Base-by-base conservation (phyloP, 2,797 vertebrate genomes). In the Tarsius wallacei region DNA sequence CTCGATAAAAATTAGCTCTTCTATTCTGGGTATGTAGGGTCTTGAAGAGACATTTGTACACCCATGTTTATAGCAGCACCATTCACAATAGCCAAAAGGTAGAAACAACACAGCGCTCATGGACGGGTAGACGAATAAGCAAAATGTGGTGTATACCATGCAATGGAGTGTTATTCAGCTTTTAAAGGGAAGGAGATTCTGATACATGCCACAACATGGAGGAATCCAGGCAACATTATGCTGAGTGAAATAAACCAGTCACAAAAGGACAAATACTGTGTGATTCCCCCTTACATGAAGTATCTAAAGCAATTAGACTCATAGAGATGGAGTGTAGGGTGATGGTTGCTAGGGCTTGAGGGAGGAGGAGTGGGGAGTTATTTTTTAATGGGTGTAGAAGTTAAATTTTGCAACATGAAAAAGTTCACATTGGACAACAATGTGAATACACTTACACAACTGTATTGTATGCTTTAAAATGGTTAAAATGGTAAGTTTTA, bases 61-160 rank as follows among this genome's bases (percentile, higher is more conserved):
- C 21, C 87, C 0, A 0, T 61, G 36, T 68, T 28, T 17, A 26
- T 8, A 49, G 42, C 24, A 3, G 15, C 14, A 0, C 9, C 61
- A 33, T 15, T 80, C 26, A 21, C 8, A 49, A 16, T 12, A 68
- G 28, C 31, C 70, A 7, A 17, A 13, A 77, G 55, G 71, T 1
- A 19, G 33, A 83, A 59, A n/a, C 19, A 47, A 12, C 36, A 10
- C 89, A 47, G 0, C 28, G 1, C 63, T 24, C n/a, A 2, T 49
- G 22, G 2, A 11, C 17, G 49, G 63, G 42, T 3, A 28, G 10
- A 8, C 26, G 57, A 33, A 51, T 11, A n/a, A 24, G 8, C 49
- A 64, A 70, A 78, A 70, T 33, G 8, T 47, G 83, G 17, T 19
- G 22, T 28, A 0, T 68, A 21, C 31, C 31, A 26, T 28, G 7